These are phyloP conservation scores for Pseudopipra pipra DNA, from an alignment of 2,113 vertebrate genomes.

Conservation along the genomic window DNA sequence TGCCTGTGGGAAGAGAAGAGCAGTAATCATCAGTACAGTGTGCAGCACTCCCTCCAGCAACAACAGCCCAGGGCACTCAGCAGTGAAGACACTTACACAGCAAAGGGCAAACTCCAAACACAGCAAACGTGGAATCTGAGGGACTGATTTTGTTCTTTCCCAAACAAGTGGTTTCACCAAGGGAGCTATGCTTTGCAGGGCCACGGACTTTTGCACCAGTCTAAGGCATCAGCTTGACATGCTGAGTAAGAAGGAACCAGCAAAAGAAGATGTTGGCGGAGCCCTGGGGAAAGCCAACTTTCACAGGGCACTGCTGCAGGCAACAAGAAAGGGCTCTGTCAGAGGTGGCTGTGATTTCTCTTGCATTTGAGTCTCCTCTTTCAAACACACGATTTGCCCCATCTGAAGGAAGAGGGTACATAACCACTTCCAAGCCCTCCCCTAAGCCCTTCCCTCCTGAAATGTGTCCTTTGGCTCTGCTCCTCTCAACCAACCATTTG, in stretches of 20 bases:
- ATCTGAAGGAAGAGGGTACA: background rate
- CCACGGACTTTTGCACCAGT: background rate
- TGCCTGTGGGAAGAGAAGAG: slow-evolving; percentile 14
- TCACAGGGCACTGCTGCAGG: background rate
- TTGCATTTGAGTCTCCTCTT: background rate
- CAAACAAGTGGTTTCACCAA: background rate
- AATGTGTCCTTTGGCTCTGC: background rate
- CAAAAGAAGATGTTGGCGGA: background rate
- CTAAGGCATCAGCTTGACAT: background rate
- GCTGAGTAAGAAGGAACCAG: background rate
- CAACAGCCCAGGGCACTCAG: background rate
- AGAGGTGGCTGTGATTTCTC: background rate
- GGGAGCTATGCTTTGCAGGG: background rate
- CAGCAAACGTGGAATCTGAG: background rate
- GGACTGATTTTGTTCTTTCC: background rate
- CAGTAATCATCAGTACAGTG: background rate
- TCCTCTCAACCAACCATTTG: background rate
- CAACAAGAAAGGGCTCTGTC: background rate
- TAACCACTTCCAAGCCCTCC: background rate
- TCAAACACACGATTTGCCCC: background rate
- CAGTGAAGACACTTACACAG: background rate
- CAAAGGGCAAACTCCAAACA: background rate
- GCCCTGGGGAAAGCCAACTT: background rate
- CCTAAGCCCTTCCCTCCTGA: background rate
- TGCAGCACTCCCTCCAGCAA: background rate